Percentiles rank a stretch among this genome's conserved stretches.
phyloP scores from a whole-genome alignment of 2,113 vertebrate genomes.

The Scolopax mira region DNA sequence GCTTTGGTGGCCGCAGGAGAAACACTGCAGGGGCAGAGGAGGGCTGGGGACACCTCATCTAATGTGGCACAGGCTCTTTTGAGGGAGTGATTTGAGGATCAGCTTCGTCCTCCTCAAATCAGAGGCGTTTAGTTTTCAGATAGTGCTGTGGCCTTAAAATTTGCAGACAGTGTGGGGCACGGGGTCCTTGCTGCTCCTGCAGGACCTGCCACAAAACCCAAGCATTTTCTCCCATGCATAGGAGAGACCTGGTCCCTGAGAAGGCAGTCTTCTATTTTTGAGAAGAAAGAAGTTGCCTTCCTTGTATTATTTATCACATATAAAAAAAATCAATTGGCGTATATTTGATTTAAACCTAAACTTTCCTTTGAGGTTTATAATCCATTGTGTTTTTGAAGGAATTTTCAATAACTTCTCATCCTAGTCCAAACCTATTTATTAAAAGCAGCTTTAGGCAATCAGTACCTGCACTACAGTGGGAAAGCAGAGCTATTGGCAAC shows the following conservation, averaged over 20 bases:
- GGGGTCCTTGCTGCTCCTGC: background rate
- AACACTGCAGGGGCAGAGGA: background rate
- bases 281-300: background rate
- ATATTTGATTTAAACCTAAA: background rate
- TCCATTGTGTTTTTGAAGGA: background rate
- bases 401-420: constrained; percentile 11
- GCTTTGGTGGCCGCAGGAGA: background rate
- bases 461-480: background rate
- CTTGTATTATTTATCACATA: background rate
- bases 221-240: background rate
- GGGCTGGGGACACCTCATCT: background rate
- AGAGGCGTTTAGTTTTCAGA: background rate
- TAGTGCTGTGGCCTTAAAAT: background rate
- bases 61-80: background rate
- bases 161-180: background rate
- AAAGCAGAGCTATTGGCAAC: background rate
- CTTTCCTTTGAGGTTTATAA: constrained; percentile 1
- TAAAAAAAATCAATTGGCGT: background rate
- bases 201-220: background rate
- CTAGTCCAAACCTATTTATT: background rate
- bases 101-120: background rate
- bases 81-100: background rate
- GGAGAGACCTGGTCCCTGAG: background rate
- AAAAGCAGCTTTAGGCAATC: constrained; percentile 3
- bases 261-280: background rate